Evolutionary conservation across 1,140 invertebrate genomes (phyloP), one percentile per base, ranked within the genome.

Genomic region (Drosophila sturtevanti): DNA sequence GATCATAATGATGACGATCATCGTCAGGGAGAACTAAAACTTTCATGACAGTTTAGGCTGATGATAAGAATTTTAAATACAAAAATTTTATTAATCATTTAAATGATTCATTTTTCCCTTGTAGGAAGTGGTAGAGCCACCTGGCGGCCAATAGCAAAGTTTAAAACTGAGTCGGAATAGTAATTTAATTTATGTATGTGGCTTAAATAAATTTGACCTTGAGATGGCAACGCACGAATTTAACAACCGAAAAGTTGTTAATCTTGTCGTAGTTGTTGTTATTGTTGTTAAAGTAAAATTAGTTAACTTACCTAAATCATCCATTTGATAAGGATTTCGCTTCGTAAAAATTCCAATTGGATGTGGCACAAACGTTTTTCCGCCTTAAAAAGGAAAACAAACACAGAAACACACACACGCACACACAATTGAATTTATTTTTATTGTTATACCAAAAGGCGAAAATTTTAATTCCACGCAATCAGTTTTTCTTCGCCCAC

Each of bases 291-390:
- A 41, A 10, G 44, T 38, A 63, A 75, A 61, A 56, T 41, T 44
- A 52, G 44, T 37, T 21, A 71, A 84, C 82, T 87, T 55, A 87
- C 82, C 82, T 75, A 87, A 81, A 63, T 87, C 82, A 68, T 87
- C 82, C 82, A 87, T 86, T 48, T 48, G 41, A 48, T 48, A 21
- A 21, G 16, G 11, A 44, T 44, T 44, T 18, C 41, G 18, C 41
- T 44, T 16, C 3, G 7, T 18, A 9, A 14, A 9, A 44, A 44
- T 16, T 73, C 62, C 51, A 69, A 66, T 74, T 70, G 61, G 38
- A 54, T 48, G 41, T 48, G 41, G 41, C 41, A 48, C 41, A 18
- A 3, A 48, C 52, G 27, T 62, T 22, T 61, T 60, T 12, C n/a
- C 22, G 34, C 31, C 27, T 10, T 41, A 27, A 48, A 16, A 5